Evolutionary conservation across 1,140 invertebrate genomes (phyloP), one percentile per base, ranked within the genome.

Genomic region (Oscheius sp.): DNA sequence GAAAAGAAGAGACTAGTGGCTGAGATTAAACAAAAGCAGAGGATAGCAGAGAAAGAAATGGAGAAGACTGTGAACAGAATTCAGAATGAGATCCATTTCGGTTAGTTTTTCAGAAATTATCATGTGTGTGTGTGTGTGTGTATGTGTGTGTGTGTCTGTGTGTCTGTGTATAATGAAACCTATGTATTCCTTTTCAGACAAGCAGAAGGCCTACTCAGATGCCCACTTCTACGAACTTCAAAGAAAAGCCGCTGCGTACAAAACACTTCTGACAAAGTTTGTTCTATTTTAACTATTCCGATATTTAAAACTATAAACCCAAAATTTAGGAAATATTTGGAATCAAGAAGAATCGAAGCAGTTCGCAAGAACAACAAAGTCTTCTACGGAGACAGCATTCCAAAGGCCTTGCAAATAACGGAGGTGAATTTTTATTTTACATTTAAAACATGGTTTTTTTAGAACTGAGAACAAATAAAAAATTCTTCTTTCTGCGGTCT

Each of bases 321-420:
- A 23, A 3, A 32, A 29, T 62, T 10, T 31, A 62, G 59, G 23
- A 89, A 93, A 84, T 94, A 90, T 85, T 85, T 95, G 36, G 92
- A 94, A 83, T 79, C 93, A 66, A 90, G 91, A 80, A 91, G 90
- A 85, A 91, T 90, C 79, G 91, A 93, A 84, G 87, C 91, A 15
- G 85, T 95, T n/a, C 85, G 90, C 4, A 82, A 87, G 36, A 95
- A 94, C 85, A 89, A 89, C 64, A 95, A 95, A 85, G 87, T 93
- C 45, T 94, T 92, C 84, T 94, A 91, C 86, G 93, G 92, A 13
- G 32, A 10, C 28, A 31, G 34, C 2, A 91, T 94, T 77, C 92
- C 92, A 2, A 90, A 7, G n/a, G 38, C 38, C n/a, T 42, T 42
- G n/a, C n/a, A n/a, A n/a, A n/a, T n/a, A n/a, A n/a, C n/a, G n/a